A percentile compares a stretch with the other conserved stretches of the same genome.
phyloP scores from a whole-genome alignment of 2,113 vertebrate genomes.

The Nesospiza acunhae region DNA sequence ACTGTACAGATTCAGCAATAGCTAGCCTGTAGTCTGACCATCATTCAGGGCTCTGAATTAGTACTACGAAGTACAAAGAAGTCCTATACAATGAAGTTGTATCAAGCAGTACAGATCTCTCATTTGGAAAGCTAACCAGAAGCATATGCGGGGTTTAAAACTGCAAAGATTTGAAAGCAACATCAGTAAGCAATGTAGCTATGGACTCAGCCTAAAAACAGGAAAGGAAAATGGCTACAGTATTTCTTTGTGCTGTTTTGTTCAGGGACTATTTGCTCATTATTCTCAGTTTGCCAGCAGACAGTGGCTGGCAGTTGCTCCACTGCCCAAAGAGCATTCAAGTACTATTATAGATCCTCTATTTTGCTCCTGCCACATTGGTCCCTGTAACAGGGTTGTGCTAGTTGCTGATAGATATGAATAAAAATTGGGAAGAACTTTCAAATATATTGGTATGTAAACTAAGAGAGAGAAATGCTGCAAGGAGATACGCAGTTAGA shows the following conservation, averaged over 20 bases:
- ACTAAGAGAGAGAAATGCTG: background rate
- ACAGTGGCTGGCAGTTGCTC: background rate
- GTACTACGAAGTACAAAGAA: background rate
- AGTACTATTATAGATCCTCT: background rate
- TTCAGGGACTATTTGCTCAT: background rate
- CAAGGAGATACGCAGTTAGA: background rate
- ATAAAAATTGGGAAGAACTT: background rate
- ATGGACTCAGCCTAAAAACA: background rate
- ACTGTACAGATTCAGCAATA: background rate
- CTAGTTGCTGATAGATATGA: background rate
- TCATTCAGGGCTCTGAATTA: background rate
- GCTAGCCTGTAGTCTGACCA: background rate
- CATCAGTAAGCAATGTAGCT: background rate
- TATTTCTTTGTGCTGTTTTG: background rate
- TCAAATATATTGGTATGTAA: background rate
- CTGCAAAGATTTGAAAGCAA: background rate
- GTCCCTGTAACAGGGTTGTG: background rate
- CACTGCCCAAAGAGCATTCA: accelerated
- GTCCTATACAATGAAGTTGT: background rate
- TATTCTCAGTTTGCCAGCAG: background rate
- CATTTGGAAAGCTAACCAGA: background rate
- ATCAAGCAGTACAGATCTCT: background rate
- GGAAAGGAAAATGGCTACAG: background rate
- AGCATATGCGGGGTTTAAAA: background rate
- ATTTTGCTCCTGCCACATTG: background rate